Conservation (phyloP, 2,888 invertebrate genomes). For the Lobophora halterata region DNA sequence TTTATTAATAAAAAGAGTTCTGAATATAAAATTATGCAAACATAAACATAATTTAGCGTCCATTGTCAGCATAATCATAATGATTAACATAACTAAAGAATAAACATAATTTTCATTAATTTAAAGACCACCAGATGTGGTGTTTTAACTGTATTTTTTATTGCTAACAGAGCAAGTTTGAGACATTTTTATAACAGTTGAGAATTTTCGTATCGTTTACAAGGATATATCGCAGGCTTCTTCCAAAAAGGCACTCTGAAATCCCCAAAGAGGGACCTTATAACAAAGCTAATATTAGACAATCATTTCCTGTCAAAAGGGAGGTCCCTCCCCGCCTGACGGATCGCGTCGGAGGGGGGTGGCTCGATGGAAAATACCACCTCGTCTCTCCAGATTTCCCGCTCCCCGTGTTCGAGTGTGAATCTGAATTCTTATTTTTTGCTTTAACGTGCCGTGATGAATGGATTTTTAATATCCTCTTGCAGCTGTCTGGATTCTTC, state of each 20-base stretch:
- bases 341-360: conserved; percentile 44
- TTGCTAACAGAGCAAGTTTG: conserved; percentile 4
- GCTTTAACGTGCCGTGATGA: conserved; percentile 59
- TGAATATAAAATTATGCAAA: conserved; percentile 31
- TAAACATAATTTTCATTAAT: conserved; percentile 23
- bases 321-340: conserved; percentile 56
- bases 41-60: conserved; percentile 31
- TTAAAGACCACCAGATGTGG: conserved; percentile 20
- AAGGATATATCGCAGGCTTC: conserved; percentile 40
- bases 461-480: conserved; percentile 76
- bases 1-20: conserved; percentile 35
- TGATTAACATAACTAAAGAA: conserved; percentile 30
- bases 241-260: conserved; percentile 51
- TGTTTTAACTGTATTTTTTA: conserved; percentile 2
- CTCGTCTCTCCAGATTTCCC: conserved; percentile 74
- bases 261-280: conserved; percentile 75
- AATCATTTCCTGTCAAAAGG: conserved; percentile 80
- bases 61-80: conserved; percentile 38
- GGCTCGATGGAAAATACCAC: conserved; percentile 57
- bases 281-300: conserved; percentile 80
- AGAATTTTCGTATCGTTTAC: conserved; percentile 35
- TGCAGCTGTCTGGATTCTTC: conserved; percentile 62
- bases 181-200: conserved; percentile 27
- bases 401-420: conserved; percentile 70
- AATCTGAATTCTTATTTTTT: conserved; percentile 76